Evolutionary conservation across 2,888 invertebrate genomes (phyloP).

Genomic region (Synanthedon andrenaeformis): DNA sequence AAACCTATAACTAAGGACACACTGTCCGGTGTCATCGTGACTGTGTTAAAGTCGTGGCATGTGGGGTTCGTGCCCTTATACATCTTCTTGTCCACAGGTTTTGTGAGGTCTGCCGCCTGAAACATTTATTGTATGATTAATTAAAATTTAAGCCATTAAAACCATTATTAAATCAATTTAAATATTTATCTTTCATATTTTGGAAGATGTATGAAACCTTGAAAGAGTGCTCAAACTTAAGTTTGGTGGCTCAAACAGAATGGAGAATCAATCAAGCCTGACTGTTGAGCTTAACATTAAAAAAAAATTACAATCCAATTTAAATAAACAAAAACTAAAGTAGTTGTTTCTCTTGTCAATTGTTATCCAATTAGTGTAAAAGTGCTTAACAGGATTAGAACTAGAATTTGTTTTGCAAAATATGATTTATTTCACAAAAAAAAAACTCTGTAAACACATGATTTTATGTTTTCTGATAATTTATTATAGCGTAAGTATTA

Average conservation of each 20-base stretch:
- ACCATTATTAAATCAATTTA: not conserved
- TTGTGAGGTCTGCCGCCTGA: slow-evolving; percentile 93
- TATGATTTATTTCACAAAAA: too few relatives aligned
- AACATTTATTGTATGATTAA: slow-evolving; percentile 9
- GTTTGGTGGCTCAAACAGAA: too few relatives aligned
- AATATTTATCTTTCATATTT: not conserved
- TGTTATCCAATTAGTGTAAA: not conserved
- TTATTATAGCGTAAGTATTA: too few relatives aligned
- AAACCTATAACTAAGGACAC: slow-evolving; percentile 95
- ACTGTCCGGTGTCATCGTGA: slow-evolving; percentile 83
- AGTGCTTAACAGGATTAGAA: not conserved
- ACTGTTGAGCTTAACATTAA: not conserved
- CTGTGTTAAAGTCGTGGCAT: slow-evolving; percentile 96
- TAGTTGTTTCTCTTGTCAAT: not conserved
- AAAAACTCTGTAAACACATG: too few relatives aligned
- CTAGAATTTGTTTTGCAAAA: too few relatives aligned
- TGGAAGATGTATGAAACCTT: not conserved
- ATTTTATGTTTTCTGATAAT: too few relatives aligned
- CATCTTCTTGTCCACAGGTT: slow-evolving; percentile 97
- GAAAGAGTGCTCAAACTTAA: too few relatives aligned
- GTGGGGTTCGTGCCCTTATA: slow-evolving; percentile 99
- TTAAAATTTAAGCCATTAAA: not conserved
- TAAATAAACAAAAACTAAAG: not conserved
- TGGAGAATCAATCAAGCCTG: too few relatives aligned
- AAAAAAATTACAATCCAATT: not conserved